Conservation (phyloP, 2,888 invertebrate species). For the Apamea monoglypha region DNA sequence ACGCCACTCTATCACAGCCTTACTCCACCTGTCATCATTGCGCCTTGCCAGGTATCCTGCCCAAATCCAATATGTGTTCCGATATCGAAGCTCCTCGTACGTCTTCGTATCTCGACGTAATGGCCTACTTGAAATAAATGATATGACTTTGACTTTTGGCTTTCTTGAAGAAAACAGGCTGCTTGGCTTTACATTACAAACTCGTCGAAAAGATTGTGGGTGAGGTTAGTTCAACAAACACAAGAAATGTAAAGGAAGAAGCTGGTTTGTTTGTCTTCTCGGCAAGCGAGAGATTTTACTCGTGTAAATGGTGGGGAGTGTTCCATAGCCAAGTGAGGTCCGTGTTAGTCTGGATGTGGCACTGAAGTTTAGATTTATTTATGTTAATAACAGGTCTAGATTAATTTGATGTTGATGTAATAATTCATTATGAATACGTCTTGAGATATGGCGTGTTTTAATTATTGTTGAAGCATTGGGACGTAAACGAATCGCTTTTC, state of each 20-base stretch:
- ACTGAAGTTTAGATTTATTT: conserved; percentile 33
- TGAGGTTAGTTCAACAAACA: neutral
- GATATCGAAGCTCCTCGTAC: too few species aligned
- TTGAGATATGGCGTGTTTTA: conserved; percentile 11
- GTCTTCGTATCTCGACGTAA: too few species aligned
- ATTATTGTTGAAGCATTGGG: conserved; percentile 23
- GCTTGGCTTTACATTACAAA: conserved; percentile 96
- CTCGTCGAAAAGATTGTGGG: conserved; percentile 89
- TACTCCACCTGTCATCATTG: too few species aligned
- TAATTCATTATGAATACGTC: conserved; percentile 39
- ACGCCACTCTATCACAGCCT: too few species aligned
- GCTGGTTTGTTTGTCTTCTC: conserved; percentile 45
- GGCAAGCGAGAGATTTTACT: neutral
- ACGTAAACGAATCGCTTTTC: neutral
- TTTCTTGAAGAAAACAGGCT: conserved; percentile 95
- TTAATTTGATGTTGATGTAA: conserved; percentile 36
- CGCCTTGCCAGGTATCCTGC: too few species aligned
- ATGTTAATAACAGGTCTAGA: conserved; percentile 16
- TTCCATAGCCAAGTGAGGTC: neutral
- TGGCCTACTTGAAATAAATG: too few species aligned
- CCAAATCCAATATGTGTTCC: too few species aligned
- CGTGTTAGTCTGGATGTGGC: conserved; percentile 5
- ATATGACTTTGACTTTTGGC: too few species aligned
- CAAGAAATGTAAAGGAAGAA: conserved; percentile 74
- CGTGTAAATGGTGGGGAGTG: neutral